A percentile compares a stretch with the other conserved stretches of the same genome.
These are phyloP conservation scores for Leucoma salicis DNA, from an alignment of 2,888 invertebrate species.

Conservation along the genomic window DNA sequence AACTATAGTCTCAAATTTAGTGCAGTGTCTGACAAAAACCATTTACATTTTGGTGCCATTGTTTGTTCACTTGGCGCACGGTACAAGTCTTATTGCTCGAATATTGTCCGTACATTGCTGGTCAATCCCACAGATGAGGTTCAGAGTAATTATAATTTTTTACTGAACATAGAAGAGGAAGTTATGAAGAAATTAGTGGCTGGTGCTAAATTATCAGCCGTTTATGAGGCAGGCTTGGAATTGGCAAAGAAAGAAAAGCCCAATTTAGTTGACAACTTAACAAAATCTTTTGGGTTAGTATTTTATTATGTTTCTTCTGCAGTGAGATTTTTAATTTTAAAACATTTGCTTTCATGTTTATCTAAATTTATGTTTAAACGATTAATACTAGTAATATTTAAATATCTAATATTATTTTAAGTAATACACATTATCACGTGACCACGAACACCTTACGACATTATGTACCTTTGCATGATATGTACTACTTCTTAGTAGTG, in stretches of 20 bases:
- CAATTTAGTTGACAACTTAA: slow-evolving; percentile 92
- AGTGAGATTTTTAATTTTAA: too few relatives aligned
- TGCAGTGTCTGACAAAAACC: slow-evolving; percentile 95
- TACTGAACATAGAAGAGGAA: slow-evolving; percentile 94
- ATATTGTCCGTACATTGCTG: slow-evolving; percentile 96
- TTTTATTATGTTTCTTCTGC: too few relatives aligned
- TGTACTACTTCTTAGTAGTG: too few relatives aligned
- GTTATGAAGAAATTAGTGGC: slow-evolving; percentile 92
- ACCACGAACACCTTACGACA: too few relatives aligned
- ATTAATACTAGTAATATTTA: too few relatives aligned
- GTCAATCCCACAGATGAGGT: slow-evolving; percentile 93
- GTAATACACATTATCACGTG: too few relatives aligned
- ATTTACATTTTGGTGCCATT: slow-evolving; percentile 97
- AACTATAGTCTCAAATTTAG: slow-evolving; percentile 98
- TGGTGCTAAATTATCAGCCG: slow-evolving; percentile 91
- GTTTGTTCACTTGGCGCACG: slow-evolving; percentile 96
- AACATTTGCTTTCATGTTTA: too few relatives aligned
- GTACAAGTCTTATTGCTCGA: slow-evolving; percentile 99
- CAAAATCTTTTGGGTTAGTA: slow-evolving; percentile 93
- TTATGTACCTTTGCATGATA: too few relatives aligned
- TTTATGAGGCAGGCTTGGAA: slow-evolving; percentile 91
- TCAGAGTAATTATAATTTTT: slow-evolving; percentile 95
- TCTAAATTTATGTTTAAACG: too few relatives aligned
- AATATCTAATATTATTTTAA: too few relatives aligned
- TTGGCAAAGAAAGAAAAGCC: slow-evolving; percentile 94